phyloP scores from a whole-genome alignment of 2,113 vertebrate species.

The human region GRCh38 chr9:110089501-110090000 shows the following conservation, averaged over 20 bases:
- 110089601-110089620: background rate
- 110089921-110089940: background rate
- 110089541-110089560: background rate
- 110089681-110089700: background rate
- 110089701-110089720: background rate
- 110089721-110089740: conserved; percentile 68
- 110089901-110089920: background rate
- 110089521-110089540: background rate
- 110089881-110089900: background rate
- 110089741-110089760: conserved; percentile 65
- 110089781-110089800: conserved; percentile 74
- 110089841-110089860: conserved; percentile 18
- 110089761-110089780: conserved; percentile 58
- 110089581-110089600: background rate
- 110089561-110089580: background rate
- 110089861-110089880: conserved; percentile 68
- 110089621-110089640: background rate
- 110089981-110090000: background rate
- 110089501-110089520: background rate
- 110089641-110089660: background rate
- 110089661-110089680: conserved; percentile 7
- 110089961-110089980: background rate
- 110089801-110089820: conserved; percentile 63
- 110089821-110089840: conserved; percentile 22
- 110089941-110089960: background rate